Base-by-base conservation (phyloP, 2,797 vertebrate genomes). In the Periparus ater region DNA sequence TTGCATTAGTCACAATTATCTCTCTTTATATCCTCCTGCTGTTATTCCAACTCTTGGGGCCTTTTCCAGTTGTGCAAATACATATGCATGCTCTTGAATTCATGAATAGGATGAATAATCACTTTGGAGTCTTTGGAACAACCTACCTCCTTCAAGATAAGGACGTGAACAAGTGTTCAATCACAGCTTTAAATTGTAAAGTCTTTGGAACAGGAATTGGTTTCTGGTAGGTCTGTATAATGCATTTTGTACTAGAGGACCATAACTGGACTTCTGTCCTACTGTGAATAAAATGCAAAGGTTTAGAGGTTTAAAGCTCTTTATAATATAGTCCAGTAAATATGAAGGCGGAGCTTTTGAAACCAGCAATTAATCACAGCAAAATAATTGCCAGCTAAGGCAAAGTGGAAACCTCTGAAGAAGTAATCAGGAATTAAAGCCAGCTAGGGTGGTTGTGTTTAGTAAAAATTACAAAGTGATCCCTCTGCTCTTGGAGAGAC, bases 51-150 rank as follows among this genome's bases (percentile, higher is more conserved):
- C 61, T 88, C 82, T 63, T n/a, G 67, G 72, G 60, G 88, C 70
- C 53, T 90, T 90, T 90, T 77, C 62, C 76, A 86, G 66, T 94
- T 55, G 85, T 86, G 70, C 82, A 88, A 93, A 93, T 76, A 73
- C 54, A 58, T 81, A 66, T 57, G 45, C 67, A 34, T 75, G 76
- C 26, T 80, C 87, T 90, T 73, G 92, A 86, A 88, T 95, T 84
- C 76, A 89, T 79, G 75, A 92, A 91, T 53, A 70, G 51, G 78
- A 63, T 92, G 88, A 94, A 85, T 93, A 91, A 95, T 95, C 80
- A 57, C 83, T 85, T 67, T 38, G 34, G 67, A 84, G 76, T 88
- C 82, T 96, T 91, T 84, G 82, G 92, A 88, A 92, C 66, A 86
- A 51, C 51, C 36, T 88, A 38, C 34, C 17, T 96, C 40, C 70